Percentiles rank a stretch among this genome's conserved stretches.
Evolutionary conservation across 2,113 vertebrate genomes (phyloP).

Genomic region (Colinus virginianus): DNA sequence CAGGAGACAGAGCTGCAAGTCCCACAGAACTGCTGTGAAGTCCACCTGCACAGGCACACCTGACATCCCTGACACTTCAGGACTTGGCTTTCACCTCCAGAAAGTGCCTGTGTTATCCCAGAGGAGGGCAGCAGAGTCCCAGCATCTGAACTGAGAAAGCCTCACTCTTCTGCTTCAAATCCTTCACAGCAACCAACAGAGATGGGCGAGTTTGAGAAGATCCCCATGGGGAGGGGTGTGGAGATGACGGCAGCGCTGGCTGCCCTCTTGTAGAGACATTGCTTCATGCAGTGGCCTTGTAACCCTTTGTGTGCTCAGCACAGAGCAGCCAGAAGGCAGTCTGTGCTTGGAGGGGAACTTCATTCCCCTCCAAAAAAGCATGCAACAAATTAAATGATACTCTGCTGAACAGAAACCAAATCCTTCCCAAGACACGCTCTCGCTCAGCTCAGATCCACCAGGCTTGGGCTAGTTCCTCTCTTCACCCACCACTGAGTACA

Average conservation of each 20-base stretch:
- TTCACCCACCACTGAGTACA: not conserved
- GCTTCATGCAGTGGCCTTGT: not conserved
- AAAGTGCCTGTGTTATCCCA: not conserved
- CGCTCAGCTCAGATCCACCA: accelerated
- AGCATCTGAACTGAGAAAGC: not conserved
- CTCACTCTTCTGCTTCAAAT: not conserved
- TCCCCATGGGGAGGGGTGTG: slow-evolving; percentile 50
- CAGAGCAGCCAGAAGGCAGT: not conserved
- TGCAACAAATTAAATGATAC: not conserved
- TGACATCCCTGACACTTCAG: not conserved
- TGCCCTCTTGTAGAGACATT: not conserved
- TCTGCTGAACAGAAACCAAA: not conserved
- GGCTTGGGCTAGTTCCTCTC: not conserved
- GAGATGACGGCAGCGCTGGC: slow-evolving; percentile 22
- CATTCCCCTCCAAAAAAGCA: not conserved
- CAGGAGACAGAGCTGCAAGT: not conserved
- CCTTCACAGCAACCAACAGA: not conserved
- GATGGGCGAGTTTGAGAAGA: not conserved
- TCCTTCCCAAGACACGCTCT: not conserved
- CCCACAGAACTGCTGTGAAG: not conserved
- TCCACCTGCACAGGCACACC: not conserved
- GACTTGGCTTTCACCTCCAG: accelerated
- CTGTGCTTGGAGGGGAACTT: not conserved
- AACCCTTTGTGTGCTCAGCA: not conserved
- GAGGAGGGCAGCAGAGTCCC: slow-evolving; percentile 65